Conservation (phyloP, 2,113 vertebrate species). For the Gymnobelideus leadbeateri region DNA sequence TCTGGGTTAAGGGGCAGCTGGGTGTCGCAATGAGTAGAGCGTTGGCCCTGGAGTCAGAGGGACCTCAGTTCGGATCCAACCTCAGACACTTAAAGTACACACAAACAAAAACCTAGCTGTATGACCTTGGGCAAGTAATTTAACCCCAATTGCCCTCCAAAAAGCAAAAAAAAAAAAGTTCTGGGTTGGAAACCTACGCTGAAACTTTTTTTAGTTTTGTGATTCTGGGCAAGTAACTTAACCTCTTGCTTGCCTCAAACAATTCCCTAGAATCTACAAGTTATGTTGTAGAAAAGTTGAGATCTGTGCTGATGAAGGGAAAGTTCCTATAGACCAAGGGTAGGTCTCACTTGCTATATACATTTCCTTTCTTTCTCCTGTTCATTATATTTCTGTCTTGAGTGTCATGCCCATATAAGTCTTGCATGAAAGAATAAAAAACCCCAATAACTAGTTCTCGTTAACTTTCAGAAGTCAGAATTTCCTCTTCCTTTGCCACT, state of each 20-base stretch:
- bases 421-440: constrained; percentile 33
- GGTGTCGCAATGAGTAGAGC: no score
- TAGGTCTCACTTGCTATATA: background rate
- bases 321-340: background rate
- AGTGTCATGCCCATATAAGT: background rate
- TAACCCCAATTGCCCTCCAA: no score
- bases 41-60: no score
- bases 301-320: background rate
- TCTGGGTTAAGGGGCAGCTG: no score
- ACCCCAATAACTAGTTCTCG: background rate
- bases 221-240: background rate
- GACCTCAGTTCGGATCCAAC: no score
- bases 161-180: no score
- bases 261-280: background rate
- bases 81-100: no score
- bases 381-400: constrained; percentile 13
- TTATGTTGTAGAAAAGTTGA: background rate
- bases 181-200: background rate
- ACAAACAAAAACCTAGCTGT: no score
- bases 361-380: constrained; percentile 4
- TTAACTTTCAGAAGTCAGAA: background rate
- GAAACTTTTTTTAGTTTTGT: background rate
- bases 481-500: background rate
- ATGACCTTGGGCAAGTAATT: no score
- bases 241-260: background rate